phyloP scores from a whole-genome alignment of 2,888 invertebrate genomes.

The Cylloceria caligata region DNA sequence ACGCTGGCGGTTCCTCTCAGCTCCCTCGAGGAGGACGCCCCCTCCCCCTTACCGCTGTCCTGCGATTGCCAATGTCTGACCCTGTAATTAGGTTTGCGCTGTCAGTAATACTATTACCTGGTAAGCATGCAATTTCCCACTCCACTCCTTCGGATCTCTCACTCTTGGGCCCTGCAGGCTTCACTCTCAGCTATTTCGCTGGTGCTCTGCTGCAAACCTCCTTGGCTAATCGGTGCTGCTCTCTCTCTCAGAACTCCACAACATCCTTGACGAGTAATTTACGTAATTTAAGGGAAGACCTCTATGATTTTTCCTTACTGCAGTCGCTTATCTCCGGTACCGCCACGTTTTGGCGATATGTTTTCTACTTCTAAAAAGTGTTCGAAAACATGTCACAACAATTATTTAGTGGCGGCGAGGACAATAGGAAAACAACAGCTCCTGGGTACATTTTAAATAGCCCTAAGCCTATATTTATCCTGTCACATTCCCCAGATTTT shows the following conservation, averaged over 20 bases:
- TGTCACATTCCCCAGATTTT: no score
- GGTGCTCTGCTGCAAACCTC: conserved; percentile 10
- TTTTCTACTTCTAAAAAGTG: no score
- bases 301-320: no score
- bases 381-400: no score
- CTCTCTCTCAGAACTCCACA: conserved; percentile 15
- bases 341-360: no score
- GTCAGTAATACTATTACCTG: conserved; percentile 79
- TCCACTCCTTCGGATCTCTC: conserved; percentile 57
- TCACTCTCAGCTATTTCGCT: conserved; percentile 14
- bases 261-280: conserved; percentile 32
- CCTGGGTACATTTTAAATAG: no score
- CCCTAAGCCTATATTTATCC: no score
- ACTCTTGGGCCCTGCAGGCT: conserved; percentile 42
- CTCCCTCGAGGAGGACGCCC: conserved; percentile 47
- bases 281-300: conserved; percentile 29
- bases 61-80: conserved; percentile 80
- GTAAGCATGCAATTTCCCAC: conserved; percentile 81
- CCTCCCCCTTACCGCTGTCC: conserved; percentile 16
- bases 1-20: conserved; percentile 47
- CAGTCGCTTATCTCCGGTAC: no score
- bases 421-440: background rate
- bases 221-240: conserved; percentile 30
- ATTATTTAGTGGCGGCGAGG: no score
- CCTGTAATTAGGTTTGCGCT: conserved; percentile 81